Percentiles rank a stretch among this genome's conserved stretches.
Conservation (phyloP, 2,113 vertebrate genomes). For the Psittacus erithacus region DNA sequence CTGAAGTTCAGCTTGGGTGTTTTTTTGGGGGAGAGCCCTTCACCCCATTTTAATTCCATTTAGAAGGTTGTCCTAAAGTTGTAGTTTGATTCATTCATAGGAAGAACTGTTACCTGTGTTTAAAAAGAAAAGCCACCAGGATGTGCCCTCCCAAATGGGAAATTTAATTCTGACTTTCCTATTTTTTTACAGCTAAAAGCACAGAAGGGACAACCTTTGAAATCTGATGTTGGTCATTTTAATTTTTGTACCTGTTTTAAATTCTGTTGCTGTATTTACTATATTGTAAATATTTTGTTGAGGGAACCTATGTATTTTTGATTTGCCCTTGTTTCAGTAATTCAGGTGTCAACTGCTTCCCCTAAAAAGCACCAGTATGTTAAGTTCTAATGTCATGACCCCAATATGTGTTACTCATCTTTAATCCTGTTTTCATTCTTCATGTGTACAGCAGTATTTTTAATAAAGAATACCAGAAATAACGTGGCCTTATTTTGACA, state of each 20-base stretch:
- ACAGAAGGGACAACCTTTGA: slow-evolving; percentile 80
- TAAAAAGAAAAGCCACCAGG: slow-evolving; percentile 58
- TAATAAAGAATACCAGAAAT: slow-evolving; percentile 99
- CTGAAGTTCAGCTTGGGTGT: slow-evolving; percentile 75
- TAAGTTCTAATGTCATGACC: slow-evolving; percentile 79
- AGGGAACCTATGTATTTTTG: slow-evolving; percentile 75
- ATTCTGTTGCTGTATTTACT: slow-evolving; percentile 75
- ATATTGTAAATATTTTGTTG: slow-evolving; percentile 80
- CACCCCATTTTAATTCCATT: slow-evolving; percentile 71
- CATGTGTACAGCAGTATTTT: slow-evolving; percentile 99
- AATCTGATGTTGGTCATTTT: slow-evolving; percentile 68
- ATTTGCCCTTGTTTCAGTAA: slow-evolving; percentile 77
- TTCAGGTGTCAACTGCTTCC: slow-evolving; percentile 76
- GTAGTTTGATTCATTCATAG: slow-evolving; percentile 61
- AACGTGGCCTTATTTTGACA: slow-evolving; percentile 33
- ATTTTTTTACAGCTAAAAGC: slow-evolving; percentile 76
- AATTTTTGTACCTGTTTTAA: slow-evolving; percentile 75
- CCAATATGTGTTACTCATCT: slow-evolving; percentile 79
- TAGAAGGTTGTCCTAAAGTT: slow-evolving; percentile 77
- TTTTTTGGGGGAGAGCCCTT: slow-evolving; percentile 78
- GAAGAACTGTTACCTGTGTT: slow-evolving; percentile 68
- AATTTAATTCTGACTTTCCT: slow-evolving; percentile 65
- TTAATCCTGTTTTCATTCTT: slow-evolving; percentile 87
- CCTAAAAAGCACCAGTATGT: slow-evolving; percentile 81
- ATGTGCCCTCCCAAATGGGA: slow-evolving; percentile 52